Conservation (phyloP, 2,888 invertebrate species). For the Ophonus ardosiacus region DNA sequence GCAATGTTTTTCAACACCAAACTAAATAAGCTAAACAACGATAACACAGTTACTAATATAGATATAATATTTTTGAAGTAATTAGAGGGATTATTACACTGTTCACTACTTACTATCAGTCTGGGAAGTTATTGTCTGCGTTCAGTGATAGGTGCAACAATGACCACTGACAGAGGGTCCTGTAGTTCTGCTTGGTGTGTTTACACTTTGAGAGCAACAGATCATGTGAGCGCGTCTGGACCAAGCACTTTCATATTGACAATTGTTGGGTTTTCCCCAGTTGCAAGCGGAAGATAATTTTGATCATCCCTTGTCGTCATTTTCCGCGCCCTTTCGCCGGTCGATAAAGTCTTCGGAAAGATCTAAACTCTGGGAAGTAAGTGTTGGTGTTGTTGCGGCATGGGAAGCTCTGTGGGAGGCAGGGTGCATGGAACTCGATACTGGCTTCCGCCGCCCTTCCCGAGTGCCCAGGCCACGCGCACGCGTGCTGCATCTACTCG, state of each 20-base stretch:
- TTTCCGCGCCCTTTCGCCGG: slow-evolving; percentile 70
- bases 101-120: slow-evolving; percentile 55
- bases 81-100: slow-evolving; percentile 3
- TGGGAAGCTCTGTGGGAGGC: slow-evolving; percentile 44
- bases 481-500: slow-evolving; percentile 65
- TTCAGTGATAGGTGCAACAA: slow-evolving; percentile 34
- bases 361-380: slow-evolving; percentile 70
- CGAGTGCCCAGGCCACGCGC: slow-evolving; percentile 68
- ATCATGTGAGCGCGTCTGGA: slow-evolving; percentile 67
- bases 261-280: slow-evolving; percentile 68
- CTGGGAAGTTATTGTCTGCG: slow-evolving; percentile 53
- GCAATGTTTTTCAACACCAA: slow-evolving; percentile 27
- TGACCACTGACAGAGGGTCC: background rate
- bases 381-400: slow-evolving; percentile 66
- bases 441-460: slow-evolving; percentile 67
- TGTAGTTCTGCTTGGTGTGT: slow-evolving; percentile 37
- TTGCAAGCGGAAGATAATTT: slow-evolving; percentile 71
- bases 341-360: slow-evolving; percentile 71
- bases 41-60: slow-evolving; percentile 19
- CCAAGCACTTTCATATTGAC: slow-evolving; percentile 67
- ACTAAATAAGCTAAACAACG: slow-evolving; percentile 24
- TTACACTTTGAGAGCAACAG: slow-evolving; percentile 65
- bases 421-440: slow-evolving; percentile 65
- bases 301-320: slow-evolving; percentile 69
- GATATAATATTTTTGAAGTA: background rate